Evolutionary conservation across 2,888 invertebrate genomes (phyloP).

Genomic region (Argyra leucocephala): DNA sequence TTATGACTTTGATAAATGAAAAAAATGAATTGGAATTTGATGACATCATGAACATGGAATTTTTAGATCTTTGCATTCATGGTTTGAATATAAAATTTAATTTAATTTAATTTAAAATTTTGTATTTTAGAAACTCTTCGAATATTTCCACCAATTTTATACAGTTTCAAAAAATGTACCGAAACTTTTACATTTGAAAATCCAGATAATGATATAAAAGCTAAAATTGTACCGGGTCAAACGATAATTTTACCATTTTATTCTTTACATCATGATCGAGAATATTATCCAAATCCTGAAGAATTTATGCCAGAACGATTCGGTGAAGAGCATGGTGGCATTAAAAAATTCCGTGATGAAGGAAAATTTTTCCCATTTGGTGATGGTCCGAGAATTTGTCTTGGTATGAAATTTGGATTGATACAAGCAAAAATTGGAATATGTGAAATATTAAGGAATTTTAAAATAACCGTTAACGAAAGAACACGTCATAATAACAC

Average conservation of each 20-base stretch:
- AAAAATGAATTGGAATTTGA: constrained; percentile 27
- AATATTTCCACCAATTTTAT: constrained; percentile 31
- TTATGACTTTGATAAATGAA: constrained; percentile 24
- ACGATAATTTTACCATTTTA: constrained; percentile 31
- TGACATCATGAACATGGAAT: constrained; percentile 28
- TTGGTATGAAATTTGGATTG: constrained; percentile 40
- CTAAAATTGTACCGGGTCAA: constrained; percentile 27
- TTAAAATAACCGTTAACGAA: constrained; percentile 33
- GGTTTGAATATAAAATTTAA: constrained; percentile 28
- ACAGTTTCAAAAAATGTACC: constrained; percentile 32
- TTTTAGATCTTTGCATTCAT: constrained; percentile 37
- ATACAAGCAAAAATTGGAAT: constrained; percentile 36
- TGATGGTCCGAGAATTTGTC: constrained; percentile 38
- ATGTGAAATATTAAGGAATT: constrained; percentile 36
- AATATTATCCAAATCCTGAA: constrained; percentile 30
- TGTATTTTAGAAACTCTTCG: constrained; percentile 31
- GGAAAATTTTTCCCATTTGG: constrained; percentile 36
- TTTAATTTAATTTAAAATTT: neutral
- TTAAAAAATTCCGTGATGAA: constrained; percentile 31
- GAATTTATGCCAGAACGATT: constrained; percentile 37
- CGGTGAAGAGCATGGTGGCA: constrained; percentile 30
- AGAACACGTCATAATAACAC: constrained; percentile 35
- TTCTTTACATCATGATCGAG: constrained; percentile 31
- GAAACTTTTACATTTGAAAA: constrained; percentile 29
- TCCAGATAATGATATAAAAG: constrained; percentile 27